A percentile compares a stretch with the other conserved stretches of the same genome.
phyloP scores from a whole-genome alignment of 2,113 vertebrate species.

The Donacobius atricapilla region DNA sequence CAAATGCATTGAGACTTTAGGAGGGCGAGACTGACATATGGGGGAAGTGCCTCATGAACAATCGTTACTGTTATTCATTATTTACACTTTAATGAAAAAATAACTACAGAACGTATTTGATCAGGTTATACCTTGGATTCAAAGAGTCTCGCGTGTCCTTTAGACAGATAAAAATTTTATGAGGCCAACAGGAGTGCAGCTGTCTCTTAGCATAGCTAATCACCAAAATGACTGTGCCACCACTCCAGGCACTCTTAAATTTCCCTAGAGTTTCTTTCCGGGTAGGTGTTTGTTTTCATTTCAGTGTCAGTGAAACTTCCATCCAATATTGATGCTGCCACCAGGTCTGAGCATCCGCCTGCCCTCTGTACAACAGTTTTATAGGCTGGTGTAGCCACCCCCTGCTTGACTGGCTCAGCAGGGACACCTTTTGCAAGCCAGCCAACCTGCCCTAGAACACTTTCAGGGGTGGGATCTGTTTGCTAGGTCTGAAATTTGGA shows the following conservation, averaged over 20 bases:
- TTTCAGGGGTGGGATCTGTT: not conserved
- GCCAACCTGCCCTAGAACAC: not conserved
- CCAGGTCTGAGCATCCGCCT: not conserved
- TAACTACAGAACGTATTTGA: not conserved
- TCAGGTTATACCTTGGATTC: not conserved
- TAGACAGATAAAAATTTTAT: conserved; percentile 7
- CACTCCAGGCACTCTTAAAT: not conserved
- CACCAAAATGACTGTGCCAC: not conserved
- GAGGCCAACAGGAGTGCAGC: not conserved
- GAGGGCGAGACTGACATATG: not conserved
- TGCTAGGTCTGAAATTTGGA: not conserved
- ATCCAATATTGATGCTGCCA: not conserved
- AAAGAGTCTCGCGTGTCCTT: not conserved
- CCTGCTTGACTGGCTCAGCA: not conserved
- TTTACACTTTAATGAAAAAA: not conserved
- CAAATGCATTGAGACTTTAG: not conserved
- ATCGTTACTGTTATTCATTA: not conserved
- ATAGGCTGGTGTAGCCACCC: rapidly evolving
- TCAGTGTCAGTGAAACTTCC: not conserved
- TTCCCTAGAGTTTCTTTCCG: not conserved
- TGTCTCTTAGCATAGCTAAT: not conserved
- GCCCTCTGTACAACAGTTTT: not conserved
- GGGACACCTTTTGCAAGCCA: too few species aligned
- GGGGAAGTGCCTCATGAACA: not conserved
- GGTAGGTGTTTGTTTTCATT: conserved; percentile 1